Base-by-base conservation (phyloP, 2,888 invertebrate genomes). In the Scaptomyza reducta region DNA sequence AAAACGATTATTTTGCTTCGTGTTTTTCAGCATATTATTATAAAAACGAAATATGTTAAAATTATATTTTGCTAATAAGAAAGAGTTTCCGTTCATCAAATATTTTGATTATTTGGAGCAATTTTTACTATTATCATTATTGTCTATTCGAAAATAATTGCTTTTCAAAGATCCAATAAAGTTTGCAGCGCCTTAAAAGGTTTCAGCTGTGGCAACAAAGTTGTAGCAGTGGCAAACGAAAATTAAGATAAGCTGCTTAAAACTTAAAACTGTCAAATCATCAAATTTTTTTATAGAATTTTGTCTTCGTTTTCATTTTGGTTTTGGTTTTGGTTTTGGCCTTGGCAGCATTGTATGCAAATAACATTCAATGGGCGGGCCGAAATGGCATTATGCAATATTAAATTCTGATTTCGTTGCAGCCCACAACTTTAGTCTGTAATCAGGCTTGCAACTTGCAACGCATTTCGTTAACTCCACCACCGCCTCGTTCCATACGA, bases 391-490 rank as follows among this genome's bases (percentile, higher is more conserved):
- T 46, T 35, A 33, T 22, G 25, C 29, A 41, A 38, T 31, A 55
- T 65, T 40, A 35, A 54, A 54, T 63, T 54, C 14, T 29, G 47
- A 54, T 47, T 49, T 64, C 10, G 44, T 9, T 18, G 22, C 7
- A 11, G 38, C 3, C n/a, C 46, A 7, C 31, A 31, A 25, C 41
- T 29, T 29, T 27, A 13, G 33, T 31, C 56, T 13, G 66, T 35
- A 65, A 65, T 65, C 68, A 53, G 65, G 45, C 40, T 53, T 55
- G 47, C 49, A 54, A 56, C 61, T 38, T 38, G 46, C 16, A 31
- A 66, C 47, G 65, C 51, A 65, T 51, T 41, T 13, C 45, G 22
- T 22, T 22, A 22, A 22, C 22, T 22, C 22, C 22, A 33, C 33
- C 42, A 10, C 22, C 57, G 10, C 45, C 45, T 25, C 51, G 22